Evolutionary conservation across 2,113 vertebrate genomes (phyloP).

Genomic region (Acanthisitta chloris): DNA sequence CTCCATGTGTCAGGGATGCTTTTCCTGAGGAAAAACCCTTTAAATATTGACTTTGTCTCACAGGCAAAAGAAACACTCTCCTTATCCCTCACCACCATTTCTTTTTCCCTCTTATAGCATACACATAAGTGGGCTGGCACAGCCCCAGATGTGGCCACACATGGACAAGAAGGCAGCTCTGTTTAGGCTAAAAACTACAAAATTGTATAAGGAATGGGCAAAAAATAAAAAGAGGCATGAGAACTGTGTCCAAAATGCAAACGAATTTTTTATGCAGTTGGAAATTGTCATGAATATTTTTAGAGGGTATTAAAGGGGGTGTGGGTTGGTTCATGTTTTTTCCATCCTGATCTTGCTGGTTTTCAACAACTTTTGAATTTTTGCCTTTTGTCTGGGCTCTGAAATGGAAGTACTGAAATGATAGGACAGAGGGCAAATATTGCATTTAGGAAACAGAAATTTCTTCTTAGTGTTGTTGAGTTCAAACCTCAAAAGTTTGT

Average conservation of each 20-base stretch:
- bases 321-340: neutral
- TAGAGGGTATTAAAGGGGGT: rapidly evolving
- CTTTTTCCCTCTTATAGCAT: rapidly evolving
- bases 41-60: neutral
- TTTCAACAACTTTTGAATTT: neutral
- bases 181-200: neutral
- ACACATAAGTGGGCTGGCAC: rapidly evolving
- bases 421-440: neutral
- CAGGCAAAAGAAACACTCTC: neutral
- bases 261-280: neutral
- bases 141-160: neutral
- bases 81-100: neutral
- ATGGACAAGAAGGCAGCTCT: neutral
- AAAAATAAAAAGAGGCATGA: neutral
- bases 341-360: neutral
- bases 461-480: rapidly evolving
- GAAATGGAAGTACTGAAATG: neutral
- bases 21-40: neutral
- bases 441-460: neutral
- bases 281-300: neutral
- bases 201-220: neutral
- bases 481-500: neutral
- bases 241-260: neutral
- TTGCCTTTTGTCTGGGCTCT: neutral
- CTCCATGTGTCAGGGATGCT: neutral